Conservation (phyloP, 2,797 vertebrate genomes). For the Otolemur crassicaudatus region DNA sequence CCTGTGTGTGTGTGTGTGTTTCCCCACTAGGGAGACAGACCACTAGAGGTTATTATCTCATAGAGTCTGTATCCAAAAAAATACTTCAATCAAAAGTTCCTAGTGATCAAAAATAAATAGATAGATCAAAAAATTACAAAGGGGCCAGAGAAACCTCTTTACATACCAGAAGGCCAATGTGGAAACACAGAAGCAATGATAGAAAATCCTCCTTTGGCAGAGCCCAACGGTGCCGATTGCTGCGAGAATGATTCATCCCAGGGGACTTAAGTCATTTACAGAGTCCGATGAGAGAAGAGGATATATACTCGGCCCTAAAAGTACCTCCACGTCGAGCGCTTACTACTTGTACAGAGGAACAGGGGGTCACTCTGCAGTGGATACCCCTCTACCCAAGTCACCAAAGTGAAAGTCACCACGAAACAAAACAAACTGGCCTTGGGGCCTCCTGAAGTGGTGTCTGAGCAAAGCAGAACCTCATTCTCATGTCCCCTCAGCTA, state of each 20-base stretch:
- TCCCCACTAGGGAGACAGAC: background rate
- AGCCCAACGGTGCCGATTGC: accelerated
- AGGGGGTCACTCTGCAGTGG: too few relatives aligned
- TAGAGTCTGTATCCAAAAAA: background rate
- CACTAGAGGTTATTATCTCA: background rate
- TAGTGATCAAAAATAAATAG: too few relatives aligned
- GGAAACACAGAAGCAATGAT: background rate
- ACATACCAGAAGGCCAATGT: background rate
- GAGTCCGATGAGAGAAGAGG: background rate
- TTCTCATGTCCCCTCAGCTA: accelerated
- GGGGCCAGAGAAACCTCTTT: background rate
- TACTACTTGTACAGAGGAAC: background rate
- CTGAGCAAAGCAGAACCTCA: accelerated
- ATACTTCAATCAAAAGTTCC: background rate
- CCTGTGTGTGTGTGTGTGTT: background rate
- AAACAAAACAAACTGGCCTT: background rate
- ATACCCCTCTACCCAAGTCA: too few relatives aligned
- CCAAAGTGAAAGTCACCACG: background rate
- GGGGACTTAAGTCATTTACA: background rate
- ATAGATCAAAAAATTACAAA: background rate
- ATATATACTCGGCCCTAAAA: accelerated
- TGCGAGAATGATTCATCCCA: background rate
- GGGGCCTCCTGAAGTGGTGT: background rate
- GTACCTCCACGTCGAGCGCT: background rate
- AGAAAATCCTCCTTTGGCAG: accelerated